Evolutionary conservation across 2,797 vertebrate genomes (phyloP), one percentile per base, ranked within the genome.

Genomic region (Enteromius thamalakanensis): DNA sequence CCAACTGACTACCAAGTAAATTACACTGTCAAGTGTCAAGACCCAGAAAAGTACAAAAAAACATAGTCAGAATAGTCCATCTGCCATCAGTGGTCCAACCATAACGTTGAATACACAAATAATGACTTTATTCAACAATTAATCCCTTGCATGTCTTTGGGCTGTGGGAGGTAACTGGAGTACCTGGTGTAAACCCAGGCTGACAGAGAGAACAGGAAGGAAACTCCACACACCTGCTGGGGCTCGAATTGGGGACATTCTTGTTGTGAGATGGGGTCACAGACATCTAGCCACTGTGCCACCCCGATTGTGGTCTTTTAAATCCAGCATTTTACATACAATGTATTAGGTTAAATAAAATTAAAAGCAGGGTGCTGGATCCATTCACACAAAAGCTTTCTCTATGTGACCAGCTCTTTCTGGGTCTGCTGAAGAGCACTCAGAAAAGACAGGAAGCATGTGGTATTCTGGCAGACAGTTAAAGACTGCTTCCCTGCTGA

Each of bases 361-460:
- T 55, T 37, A 58, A 58, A 2, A 4, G 85, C 82, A 83, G 80
- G 85, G 76, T 72, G 67, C 72, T 81, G 76, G 85, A 77, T 72
- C 80, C 85, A 60, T 34, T 49, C 26, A 72, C 70, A 58, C 76
- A 65, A 64, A 15, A 76, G 37, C 0, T 6, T 76, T 37, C 45
- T 21, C 3, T 79, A 62, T 42, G n/a, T 53, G 45, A 21, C 34
- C 10, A 55, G 64, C 53, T 51, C 29, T 71, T 60, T 17, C 29
- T 72, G 68, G 40, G 40, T 62, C 53, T 71, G 68, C 32, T 69
- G 32, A 29, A 45, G 40, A 69, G 49, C 53, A 47, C 49, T 62
- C 77, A 76, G 68, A 47, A n/a, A 76, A 26, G 53, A 76, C 32
- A 87, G 71, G 49, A 64, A 72, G 80, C 74, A 71, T 74, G 55